Base-by-base conservation (phyloP, 1,140 invertebrate genomes). In the Zelostemma sp. region DNA sequence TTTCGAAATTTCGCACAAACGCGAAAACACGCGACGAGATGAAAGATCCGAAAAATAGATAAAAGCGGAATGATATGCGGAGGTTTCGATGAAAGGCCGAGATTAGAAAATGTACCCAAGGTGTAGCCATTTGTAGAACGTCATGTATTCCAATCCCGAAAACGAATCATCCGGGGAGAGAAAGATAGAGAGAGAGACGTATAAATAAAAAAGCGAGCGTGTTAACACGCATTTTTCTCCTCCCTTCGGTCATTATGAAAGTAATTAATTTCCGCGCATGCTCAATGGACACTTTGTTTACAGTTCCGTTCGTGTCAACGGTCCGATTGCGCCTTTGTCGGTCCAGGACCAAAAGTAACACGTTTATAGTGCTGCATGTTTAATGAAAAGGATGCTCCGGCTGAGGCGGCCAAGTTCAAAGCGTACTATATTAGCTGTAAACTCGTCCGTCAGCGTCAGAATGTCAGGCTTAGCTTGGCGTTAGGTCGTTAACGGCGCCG, bases 361-460 rank as follows among this genome's bases (percentile, higher is more conserved):
- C 40, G 59, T 33, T 55, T 55, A 33, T 55, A 55, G 53, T 49
- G 51, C 45, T 38, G 50, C 56, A 67, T 60, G 58, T 67, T 60
- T 67, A 61, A 68, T 68, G 38, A 58, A 73, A 73, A 62, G 54
- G 63, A 60, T 62, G 61, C 46, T 53, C 54, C 31, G 49, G 62
- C 64, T 43, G 43, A 50, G 40, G 72, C 80, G 79, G 80, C 73
- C 41, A 61, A 80, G 76, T 77, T 84, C 78, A 85, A 85, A 83
- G 80, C 68, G 59, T 72, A 72, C 74, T 75, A 77, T 80, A 83
- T 84, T 84, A 84, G 81, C 81, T 78, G 77, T 83, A 80, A 83
- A 82, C 80, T 81, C 80, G 83, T 85, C 81, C 77, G 81, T 84
- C 82, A 84, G 80, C 75, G 81, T 85, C 81, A 79, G 75, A 76